Base-by-base conservation (phyloP, 1,140 invertebrate genomes). In the Archivesica marissinica region DNA sequence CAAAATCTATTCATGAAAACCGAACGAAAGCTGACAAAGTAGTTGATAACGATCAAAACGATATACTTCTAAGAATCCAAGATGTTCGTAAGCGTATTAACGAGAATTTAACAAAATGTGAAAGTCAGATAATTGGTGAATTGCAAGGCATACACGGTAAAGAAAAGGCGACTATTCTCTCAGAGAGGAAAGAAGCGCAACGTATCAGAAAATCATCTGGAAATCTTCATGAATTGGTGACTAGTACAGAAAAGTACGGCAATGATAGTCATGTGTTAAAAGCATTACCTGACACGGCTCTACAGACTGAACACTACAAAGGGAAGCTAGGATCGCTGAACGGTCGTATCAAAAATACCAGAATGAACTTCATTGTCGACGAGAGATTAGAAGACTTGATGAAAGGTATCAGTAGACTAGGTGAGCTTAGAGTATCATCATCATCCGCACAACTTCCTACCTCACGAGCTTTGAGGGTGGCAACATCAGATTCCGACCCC, bases 181-280 rank as follows among this genome's bases (percentile, higher is more conserved):
- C 41, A 2, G 82, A 85, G 56, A 77, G 56, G 23, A 85, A 85
- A 78, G 82, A 85, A 50, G 82, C 82, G n/a, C 82, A 85, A 28
- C 38, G 82, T 6, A 77, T 78, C 25, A 54, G 47, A 56, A 85
- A 77, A 56, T 66, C 82, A 9, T 50, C 61, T 2, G 82, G 72
- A 39, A 85, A 77, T n/a, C 13, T 85, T 20, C 74, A 85, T 38
- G 50, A 47, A 1, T n/a, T 68, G 11, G 61, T 25, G 4, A 50
- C 39, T 41, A 77, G 64, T 41, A 68, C 59, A 9, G 47, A 74
- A n/a, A 85, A 77, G 33, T 78, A 52, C 23, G 82, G 82, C 9
- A 70, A 59, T n/a, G 82, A 85, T 11, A 66, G 74, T 56, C 82
- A 85, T 66, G 41, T 76, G 0, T 33, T 85, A 2, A 17, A 85